Percentiles rank a stretch among this genome's conserved stretches.
Evolutionary conservation across 2,888 invertebrate genomes (phyloP).

Genomic region (Pseudoips prasinana): DNA sequence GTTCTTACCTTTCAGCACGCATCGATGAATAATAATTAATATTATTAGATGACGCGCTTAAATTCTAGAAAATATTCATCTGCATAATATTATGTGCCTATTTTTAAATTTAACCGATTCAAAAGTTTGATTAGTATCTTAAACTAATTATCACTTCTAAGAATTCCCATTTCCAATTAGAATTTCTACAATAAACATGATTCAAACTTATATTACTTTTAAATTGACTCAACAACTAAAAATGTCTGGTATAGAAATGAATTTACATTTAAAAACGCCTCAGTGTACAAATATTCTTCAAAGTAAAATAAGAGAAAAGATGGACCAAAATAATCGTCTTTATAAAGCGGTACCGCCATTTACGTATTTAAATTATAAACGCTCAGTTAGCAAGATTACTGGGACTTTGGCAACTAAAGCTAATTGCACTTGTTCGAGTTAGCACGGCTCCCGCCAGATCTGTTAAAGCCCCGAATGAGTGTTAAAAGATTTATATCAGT

Average conservation of each 20-base stretch:
- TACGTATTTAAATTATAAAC: slow-evolving; percentile 53
- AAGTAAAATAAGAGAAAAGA: slow-evolving; percentile 6
- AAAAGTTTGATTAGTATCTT: slow-evolving; percentile 26
- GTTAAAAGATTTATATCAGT: slow-evolving; percentile 79
- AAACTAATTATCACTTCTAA: slow-evolving; percentile 17
- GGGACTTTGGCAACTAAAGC: slow-evolving; percentile 55
- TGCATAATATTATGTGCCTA: too few relatives aligned
- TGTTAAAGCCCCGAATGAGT: slow-evolving; percentile 67
- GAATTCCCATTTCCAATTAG: neutral
- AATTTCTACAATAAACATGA: neutral
- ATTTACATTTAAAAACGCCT: too few relatives aligned
- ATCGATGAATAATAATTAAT: slow-evolving; percentile 32
- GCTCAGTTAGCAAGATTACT: slow-evolving; percentile 67
- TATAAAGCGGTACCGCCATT: slow-evolving; percentile 33
- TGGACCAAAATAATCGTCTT: slow-evolving; percentile 12
- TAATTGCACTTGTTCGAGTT: slow-evolving; percentile 78
- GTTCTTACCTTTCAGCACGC: slow-evolving; percentile 36
- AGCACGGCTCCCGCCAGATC: slow-evolving; percentile 58
- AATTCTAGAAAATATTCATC: too few relatives aligned
- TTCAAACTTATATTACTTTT: neutral
- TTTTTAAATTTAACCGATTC: too few relatives aligned
- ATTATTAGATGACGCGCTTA: too few relatives aligned
- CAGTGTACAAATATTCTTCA: neutral
- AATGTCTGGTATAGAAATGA: neutral
- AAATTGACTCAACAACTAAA: neutral